Evolutionary conservation across 2,797 vertebrate genomes (phyloP).

Genomic region (Lithobates pipiens): DNA sequence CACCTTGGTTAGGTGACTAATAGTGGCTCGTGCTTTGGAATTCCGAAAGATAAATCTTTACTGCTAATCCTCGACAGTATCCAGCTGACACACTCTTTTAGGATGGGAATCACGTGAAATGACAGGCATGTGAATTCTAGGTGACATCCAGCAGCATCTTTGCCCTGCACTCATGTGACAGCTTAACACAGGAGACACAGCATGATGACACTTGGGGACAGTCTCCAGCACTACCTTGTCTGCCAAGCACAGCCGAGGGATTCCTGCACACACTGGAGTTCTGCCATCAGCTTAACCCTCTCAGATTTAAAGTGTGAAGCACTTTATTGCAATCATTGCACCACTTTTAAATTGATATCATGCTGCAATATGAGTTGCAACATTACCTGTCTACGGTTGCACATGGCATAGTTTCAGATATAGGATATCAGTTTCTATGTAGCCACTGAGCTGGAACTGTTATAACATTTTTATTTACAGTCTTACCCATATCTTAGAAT

Average conservation of each 20-base stretch:
- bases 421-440: background rate
- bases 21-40: constrained; percentile 16
- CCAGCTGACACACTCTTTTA: constrained; percentile 40
- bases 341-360: background rate
- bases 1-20: constrained; percentile 34
- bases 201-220: constrained; percentile 54
- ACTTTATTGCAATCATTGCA: background rate
- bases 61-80: constrained; percentile 49
- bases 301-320: background rate
- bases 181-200: constrained; percentile 60
- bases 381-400: background rate
- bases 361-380: background rate
- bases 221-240: constrained; percentile 52
- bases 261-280: constrained; percentile 53
- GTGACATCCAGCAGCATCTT: constrained; percentile 56
- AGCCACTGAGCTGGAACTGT: background rate
- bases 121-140: constrained; percentile 61
- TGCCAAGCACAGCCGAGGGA: constrained; percentile 48
- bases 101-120: constrained; percentile 60
- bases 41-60: constrained; percentile 45
- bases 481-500: no score
- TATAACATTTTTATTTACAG: background rate
- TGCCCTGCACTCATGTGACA: constrained; percentile 59
- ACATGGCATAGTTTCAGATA: background rate
- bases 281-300: constrained; percentile 52